phyloP scores from a whole-genome alignment of 1,140 invertebrate species.

The Lordiphosa clarofinis region DNA sequence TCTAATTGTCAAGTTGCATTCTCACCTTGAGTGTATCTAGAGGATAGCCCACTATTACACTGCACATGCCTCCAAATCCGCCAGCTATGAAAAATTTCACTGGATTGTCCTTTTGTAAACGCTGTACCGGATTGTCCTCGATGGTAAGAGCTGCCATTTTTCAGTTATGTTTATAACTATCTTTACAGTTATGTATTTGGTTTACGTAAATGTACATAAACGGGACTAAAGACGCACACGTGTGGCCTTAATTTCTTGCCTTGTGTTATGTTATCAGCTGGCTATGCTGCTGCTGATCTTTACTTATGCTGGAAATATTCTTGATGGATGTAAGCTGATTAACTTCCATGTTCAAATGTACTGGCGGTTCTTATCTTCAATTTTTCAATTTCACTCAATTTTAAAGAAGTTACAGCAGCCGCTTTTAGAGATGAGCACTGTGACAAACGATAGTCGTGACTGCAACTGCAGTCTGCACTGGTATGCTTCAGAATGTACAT shows the following conservation, averaged over 20 bases:
- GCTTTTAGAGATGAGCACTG: not conserved
- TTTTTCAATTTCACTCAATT: slow-evolving; percentile 24
- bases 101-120: slow-evolving; percentile 84
- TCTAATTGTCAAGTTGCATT: not conserved
- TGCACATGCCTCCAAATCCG: slow-evolving; percentile 97
- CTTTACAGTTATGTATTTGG: slow-evolving; percentile 7
- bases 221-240: slow-evolving; percentile 22
- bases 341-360: slow-evolving; percentile 42
- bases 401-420: slow-evolving; percentile 18
- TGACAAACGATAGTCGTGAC: not conserved
- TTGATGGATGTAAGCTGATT: not conserved
- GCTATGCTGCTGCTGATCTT: slow-evolving; percentile 30
- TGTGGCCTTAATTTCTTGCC: not conserved
- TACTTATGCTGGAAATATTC: slow-evolving; percentile 26
- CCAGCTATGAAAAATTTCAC: slow-evolving; percentile 97
- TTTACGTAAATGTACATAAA: slow-evolving; percentile 51
- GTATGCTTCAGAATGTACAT: too few relatives aligned
- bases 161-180: not conserved
- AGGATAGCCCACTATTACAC: slow-evolving; percentile 96
- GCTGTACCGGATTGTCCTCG: slow-evolving; percentile 2
- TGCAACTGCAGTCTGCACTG: too few relatives aligned
- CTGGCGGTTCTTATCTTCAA: slow-evolving; percentile 14
- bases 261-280: slow-evolving; percentile 45
- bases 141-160: slow-evolving; percentile 25
- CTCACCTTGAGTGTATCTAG: slow-evolving; percentile 93